Evolutionary conservation across 1,140 invertebrate species (phyloP).

Genomic region (Drosophila neocordata): DNA sequence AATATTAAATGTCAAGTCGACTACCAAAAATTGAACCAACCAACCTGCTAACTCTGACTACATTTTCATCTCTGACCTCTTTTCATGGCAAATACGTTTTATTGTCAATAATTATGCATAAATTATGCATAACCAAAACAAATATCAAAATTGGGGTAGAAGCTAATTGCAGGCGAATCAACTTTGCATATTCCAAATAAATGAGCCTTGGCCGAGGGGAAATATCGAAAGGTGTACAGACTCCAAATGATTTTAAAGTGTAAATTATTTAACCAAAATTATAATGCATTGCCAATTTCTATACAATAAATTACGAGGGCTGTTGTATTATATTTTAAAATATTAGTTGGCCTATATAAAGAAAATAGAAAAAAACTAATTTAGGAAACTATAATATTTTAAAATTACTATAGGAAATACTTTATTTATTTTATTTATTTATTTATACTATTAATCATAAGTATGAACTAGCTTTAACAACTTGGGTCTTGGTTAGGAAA

Average conservation of each 20-base stretch:
- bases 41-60: background rate
- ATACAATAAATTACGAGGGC: no score
- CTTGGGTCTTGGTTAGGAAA: no score
- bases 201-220: background rate
- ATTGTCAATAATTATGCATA: constrained; percentile 69
- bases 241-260: background rate
- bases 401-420: no score
- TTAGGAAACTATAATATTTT: no score
- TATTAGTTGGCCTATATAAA: no score
- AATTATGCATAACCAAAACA: constrained; percentile 63
- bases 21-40: constrained; percentile 13
- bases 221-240: background rate
- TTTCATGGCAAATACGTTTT: constrained; percentile 37
- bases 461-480: no score
- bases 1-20: constrained; percentile 71
- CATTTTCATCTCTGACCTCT: constrained; percentile 8
- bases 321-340: no score
- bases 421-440: no score
- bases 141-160: constrained; percentile 44
- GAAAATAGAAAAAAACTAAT: no score
- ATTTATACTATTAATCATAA: no score
- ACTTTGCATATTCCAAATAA: constrained; percentile 9
- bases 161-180: constrained; percentile 13
- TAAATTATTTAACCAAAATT: background rate
- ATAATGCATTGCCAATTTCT: background rate